These are phyloP conservation scores for Exaiptasia diaphana DNA, from an alignment of 64 coral and sea anemone genomes.

Conservation along the genomic window DNA sequence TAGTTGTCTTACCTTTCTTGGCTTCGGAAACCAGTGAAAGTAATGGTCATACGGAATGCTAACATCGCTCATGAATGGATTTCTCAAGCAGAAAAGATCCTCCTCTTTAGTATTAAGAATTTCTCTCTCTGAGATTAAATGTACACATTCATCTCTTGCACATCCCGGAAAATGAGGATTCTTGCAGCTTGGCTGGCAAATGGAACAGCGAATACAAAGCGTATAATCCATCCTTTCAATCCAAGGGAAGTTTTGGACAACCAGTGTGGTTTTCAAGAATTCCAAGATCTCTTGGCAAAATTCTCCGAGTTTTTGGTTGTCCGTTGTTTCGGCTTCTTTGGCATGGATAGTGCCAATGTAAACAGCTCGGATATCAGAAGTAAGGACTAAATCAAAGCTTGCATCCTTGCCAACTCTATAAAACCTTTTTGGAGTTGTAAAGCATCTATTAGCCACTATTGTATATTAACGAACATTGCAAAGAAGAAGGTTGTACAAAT, in stretches of 20 bases:
- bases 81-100: no score
- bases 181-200: neutral
- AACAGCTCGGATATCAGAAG: neutral
- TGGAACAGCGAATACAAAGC: neutral
- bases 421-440: no score
- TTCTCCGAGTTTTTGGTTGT: neutral
- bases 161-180: neutral
- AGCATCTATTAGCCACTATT: no score
- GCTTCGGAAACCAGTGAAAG: no score
- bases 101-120: neutral
- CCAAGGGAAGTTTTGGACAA: neutral
- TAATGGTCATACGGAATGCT: no score
- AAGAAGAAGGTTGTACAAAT: no score
- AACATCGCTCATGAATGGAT: no score
- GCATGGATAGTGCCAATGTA: neutral
- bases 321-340: neutral
- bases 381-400: neutral
- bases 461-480: no score
- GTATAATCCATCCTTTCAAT: neutral
- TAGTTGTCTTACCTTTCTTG: no score
- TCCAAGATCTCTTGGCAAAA: no score
- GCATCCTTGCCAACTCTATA: neutral
- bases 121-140: neutral
- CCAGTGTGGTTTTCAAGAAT: neutral
- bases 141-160: neutral